Evolutionary conservation across 2,888 invertebrate species (phyloP).

Genomic region (Parapristionchus giblindavisi): DNA sequence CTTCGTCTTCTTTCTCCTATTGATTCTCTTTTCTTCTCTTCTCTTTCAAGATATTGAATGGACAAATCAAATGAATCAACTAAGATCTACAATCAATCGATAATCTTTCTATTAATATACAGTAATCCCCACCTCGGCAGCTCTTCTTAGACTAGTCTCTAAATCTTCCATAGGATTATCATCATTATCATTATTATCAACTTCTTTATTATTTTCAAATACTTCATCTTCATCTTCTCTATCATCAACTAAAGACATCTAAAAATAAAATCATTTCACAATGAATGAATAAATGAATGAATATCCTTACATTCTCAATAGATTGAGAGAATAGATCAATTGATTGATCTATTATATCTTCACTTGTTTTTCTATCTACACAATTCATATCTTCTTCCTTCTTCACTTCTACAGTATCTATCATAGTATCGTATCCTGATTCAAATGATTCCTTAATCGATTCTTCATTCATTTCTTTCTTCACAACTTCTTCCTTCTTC

Average conservation of each 20-base stretch:
- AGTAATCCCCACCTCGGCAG: constrained; percentile 11
- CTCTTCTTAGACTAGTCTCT: constrained; percentile 41
- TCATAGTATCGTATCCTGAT: not conserved
- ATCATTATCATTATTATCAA: not conserved
- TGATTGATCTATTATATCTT: constrained; percentile 7
- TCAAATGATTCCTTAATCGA: not conserved
- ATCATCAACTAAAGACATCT: constrained; percentile 23
- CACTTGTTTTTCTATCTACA: not conserved
- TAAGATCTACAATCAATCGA: constrained; percentile 7
- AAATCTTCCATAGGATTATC: constrained; percentile 40
- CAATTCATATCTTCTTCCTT: constrained; percentile 10
- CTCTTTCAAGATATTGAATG: constrained; percentile 7
- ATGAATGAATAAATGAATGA: not conserved
- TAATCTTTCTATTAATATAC: not conserved
- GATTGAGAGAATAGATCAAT: constrained; percentile 22
- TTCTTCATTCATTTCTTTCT: not conserved
- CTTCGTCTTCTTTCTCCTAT: constrained; percentile 20
- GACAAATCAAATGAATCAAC: constrained; percentile 37
- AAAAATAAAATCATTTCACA: not conserved
- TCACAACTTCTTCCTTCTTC: not conserved
- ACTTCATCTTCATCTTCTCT: constrained; percentile 30
- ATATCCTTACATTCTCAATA: constrained; percentile 20
- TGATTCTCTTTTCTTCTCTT: not conserved
- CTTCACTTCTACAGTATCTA: constrained; percentile 6
- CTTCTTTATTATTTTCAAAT: not conserved